These are phyloP conservation scores for Hemitrygon akajei DNA, from an alignment of 2,797 vertebrate genomes.

Conservation along the genomic window DNA sequence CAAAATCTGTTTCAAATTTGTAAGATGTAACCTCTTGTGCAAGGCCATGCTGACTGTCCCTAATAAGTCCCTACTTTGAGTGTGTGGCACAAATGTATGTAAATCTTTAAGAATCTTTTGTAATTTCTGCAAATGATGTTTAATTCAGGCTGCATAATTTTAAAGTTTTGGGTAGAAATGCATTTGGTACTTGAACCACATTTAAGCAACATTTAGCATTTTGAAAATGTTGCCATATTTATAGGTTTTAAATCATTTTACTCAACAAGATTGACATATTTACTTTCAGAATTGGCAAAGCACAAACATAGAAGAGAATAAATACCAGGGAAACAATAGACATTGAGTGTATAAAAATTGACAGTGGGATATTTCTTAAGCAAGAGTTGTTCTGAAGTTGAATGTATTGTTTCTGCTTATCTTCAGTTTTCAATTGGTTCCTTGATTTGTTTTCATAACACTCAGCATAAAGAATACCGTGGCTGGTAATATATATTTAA, in stretches of 20 bases:
- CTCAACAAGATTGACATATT: not conserved
- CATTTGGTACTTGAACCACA: not conserved
- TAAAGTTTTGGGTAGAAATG: not conserved
- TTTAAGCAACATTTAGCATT: not conserved
- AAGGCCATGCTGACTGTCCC: too few species aligned
- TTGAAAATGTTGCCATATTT: not conserved
- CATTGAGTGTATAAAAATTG: not conserved
- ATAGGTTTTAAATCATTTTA: not conserved
- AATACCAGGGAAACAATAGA: not conserved
- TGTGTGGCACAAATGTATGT: too few species aligned
- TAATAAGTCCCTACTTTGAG: too few species aligned
- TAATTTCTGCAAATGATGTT: too few species aligned
- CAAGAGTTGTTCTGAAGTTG: not conserved
- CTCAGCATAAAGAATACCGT: too few species aligned
- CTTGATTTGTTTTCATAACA: not conserved
- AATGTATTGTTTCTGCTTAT: not conserved
- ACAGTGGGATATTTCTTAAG: not conserved
- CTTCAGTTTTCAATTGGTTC: not conserved
- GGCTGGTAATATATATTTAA: too few species aligned
- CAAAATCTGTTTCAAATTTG: too few species aligned
- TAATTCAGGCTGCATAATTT: not conserved
- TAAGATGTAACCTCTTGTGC: too few species aligned
- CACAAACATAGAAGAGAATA: not conserved
- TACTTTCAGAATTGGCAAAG: not conserved
- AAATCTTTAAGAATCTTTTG: too few species aligned